Conservation (phyloP, 2,888 invertebrate species). For the Lysandra bellargus region DNA sequence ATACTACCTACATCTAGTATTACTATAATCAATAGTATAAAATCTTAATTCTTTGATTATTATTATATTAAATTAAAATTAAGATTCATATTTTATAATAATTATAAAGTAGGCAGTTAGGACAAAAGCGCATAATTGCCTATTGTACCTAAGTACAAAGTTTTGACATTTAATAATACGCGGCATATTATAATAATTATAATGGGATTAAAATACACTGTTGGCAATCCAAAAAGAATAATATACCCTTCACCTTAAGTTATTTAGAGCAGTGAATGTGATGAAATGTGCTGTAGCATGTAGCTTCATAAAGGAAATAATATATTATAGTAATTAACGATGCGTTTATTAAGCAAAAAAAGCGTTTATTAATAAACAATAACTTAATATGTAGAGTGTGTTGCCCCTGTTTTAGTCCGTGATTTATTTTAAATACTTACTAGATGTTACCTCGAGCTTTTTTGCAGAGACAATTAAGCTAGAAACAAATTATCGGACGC, state of each 20-base stretch:
- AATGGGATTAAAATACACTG: neutral
- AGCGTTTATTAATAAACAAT: neutral
- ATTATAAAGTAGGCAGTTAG: too few relatives aligned
- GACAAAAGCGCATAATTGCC: neutral
- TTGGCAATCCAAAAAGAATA: neutral
- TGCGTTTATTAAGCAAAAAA: neutral
- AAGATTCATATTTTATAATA: neutral
- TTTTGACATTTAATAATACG: neutral
- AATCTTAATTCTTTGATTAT: too few relatives aligned
- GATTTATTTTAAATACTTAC: too few relatives aligned
- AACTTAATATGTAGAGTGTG: too few relatives aligned
- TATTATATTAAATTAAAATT: neutral
- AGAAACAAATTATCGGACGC: too few relatives aligned
- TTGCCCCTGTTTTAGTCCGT: too few relatives aligned
- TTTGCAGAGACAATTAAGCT: too few relatives aligned
- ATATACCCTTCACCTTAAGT: constrained; percentile 2
- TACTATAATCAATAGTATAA: too few relatives aligned
- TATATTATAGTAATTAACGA: neutral
- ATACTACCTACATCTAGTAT: too few relatives aligned
- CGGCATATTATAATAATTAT: neutral
- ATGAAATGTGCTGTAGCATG: neutral
- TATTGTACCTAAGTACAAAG: too few relatives aligned
- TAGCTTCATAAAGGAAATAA: neutral
- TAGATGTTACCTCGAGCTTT: too few relatives aligned
- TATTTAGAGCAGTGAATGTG: neutral